phyloP scores from a whole-genome alignment of 2,888 invertebrate genomes.

The Azorinus chamasolen region DNA sequence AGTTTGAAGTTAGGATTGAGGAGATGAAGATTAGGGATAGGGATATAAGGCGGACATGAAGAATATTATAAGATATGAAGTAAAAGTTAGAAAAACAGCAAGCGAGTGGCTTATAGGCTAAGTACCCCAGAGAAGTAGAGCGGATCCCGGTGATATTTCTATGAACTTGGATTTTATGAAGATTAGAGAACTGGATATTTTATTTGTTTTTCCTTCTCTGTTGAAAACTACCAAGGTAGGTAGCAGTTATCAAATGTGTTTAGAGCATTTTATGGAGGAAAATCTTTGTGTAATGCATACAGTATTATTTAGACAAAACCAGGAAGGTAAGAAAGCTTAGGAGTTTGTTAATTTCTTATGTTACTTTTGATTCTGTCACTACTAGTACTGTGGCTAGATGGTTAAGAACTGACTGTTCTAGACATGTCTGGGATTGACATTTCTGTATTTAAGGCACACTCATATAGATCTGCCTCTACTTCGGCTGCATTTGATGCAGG shows the following conservation, averaged over 20 bases:
- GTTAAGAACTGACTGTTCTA: conserved; percentile 26
- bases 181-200: conserved; percentile 4
- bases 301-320: conserved; percentile 30
- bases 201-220: background rate
- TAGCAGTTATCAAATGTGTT: conserved; percentile 9
- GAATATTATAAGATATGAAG: too few species aligned
- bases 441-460: conserved; percentile 38
- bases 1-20: too few species aligned
- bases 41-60: too few species aligned
- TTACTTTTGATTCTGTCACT: conserved; percentile 33
- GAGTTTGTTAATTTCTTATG: conserved; percentile 42
- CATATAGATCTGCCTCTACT: conserved; percentile 30
- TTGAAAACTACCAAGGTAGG: conserved; percentile 17
- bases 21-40: too few species aligned
- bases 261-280: conserved; percentile 45
- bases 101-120: too few species aligned
- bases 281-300: too few species aligned
- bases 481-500: conserved; percentile 27
- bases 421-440: conserved; percentile 32
- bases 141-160: too few species aligned
- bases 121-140: too few species aligned
- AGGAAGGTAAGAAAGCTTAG: background rate
- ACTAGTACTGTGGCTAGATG: too few species aligned
- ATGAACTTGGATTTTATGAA: conserved; percentile 35
- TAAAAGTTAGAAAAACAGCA: too few species aligned